Evolutionary conservation across 2,113 vertebrate genomes (phyloP), one percentile per base, ranked within the genome.

Genomic region (Catharus minimus): DNA sequence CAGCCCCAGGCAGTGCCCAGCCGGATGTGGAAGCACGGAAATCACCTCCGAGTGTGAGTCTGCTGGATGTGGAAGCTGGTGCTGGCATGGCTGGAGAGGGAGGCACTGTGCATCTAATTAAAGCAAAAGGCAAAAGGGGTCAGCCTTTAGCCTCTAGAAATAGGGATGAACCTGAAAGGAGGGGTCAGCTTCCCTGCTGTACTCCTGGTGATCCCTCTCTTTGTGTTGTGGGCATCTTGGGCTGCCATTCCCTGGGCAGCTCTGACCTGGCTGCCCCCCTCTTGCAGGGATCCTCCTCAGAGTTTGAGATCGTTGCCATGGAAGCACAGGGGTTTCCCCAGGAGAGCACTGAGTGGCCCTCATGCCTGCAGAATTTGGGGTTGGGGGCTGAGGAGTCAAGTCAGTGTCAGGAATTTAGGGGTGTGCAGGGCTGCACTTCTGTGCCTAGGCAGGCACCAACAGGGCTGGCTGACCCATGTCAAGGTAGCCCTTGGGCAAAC

Each of bases 291-390:
- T 95, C 97, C 33, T 98, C 98, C 18, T 98, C 98, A 1, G 99
- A 99, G 93, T 99, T 99, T 39, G 98, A 99, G 90, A 94, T 98
- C 3, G 97, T 98, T 20, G 91, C 98, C 44, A 55, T 97, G 0
- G 98, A 98, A 47, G 98, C 96, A 0, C 98, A 97, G 55, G 97
- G 90, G 33, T 96, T 96, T 66, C 90, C 97, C 15, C 92, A 94
- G 56, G 95, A 95, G 33, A 97, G 97, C 7, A 76, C 98, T 99
- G 96, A 94, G 98, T 97, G 78, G 13, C n/a, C 50, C 24, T 22
- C 18, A 9, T 57, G 27, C 46, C 53, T 50, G 32, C 0, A 10
- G 73, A 64, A 11, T 55, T 52, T n/a, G 76, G 53, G 46, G 56
- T 23, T 1, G 4, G 46, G 0, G 0, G 19, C 2, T 19, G 23